Percentiles rank a stretch among this genome's conserved stretches.
phyloP scores from a whole-genome alignment of 64 coral and sea anemone species.

The Stichodactyla helianthus region DNA sequence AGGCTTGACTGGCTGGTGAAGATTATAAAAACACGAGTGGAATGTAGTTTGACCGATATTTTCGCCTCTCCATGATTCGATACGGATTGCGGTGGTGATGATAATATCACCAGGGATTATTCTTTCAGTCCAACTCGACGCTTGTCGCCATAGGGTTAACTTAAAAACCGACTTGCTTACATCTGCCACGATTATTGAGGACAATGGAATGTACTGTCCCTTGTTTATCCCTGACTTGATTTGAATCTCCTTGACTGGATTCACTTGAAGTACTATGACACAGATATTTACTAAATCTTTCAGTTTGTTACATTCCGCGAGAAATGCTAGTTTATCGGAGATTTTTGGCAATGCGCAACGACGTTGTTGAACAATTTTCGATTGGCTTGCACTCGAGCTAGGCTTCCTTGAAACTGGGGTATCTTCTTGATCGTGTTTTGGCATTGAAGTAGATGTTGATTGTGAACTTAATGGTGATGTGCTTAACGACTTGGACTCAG shows the following conservation, averaged over 20 bases:
- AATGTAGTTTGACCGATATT: slow-evolving; percentile 75
- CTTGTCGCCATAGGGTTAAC: slow-evolving; percentile 80
- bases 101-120: slow-evolving; percentile 60
- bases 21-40: slow-evolving; percentile 61
- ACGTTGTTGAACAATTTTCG: not conserved
- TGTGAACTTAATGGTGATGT: no score
- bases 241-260: slow-evolving; percentile 70
- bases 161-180: slow-evolving; percentile 73
- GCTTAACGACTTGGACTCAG: no score
- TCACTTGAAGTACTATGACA: slow-evolving; percentile 83
- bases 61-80: slow-evolving; percentile 81
- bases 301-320: slow-evolving; percentile 49
- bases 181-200: slow-evolving; percentile 79
- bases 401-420: not conserved
- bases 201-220: slow-evolving; percentile 63
- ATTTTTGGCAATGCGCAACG: slow-evolving; percentile 35
- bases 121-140: slow-evolving; percentile 64
- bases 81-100: slow-evolving; percentile 50
- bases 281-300: slow-evolving; percentile 63
- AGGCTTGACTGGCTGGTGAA: slow-evolving; percentile 62
- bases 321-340: slow-evolving; percentile 43
- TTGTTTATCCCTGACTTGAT: slow-evolving; percentile 61
- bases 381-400: not conserved
- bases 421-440: not conserved
- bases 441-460: not conserved